Evolutionary conservation across 2,113 vertebrate species (phyloP).

Genomic region (Indri indri): DNA sequence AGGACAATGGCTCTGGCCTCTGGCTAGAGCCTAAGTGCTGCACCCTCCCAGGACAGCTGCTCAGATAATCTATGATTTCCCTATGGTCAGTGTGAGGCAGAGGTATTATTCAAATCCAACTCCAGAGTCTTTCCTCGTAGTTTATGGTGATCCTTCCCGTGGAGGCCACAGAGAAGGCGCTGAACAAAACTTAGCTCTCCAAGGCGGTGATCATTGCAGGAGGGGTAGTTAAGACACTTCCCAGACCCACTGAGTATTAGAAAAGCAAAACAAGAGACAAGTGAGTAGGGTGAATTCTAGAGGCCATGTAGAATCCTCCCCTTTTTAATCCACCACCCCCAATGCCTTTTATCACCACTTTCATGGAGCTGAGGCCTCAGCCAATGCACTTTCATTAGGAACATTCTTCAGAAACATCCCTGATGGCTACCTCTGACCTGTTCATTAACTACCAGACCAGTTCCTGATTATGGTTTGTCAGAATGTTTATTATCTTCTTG

Average conservation of each 20-base stretch:
- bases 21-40: rapidly evolving
- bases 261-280: neutral
- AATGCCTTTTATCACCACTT: conserved; percentile 3
- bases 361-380: neutral
- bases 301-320: neutral
- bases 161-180: neutral
- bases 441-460: conserved; percentile 59
- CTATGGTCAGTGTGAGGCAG: neutral
- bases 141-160: neutral
- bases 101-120: neutral
- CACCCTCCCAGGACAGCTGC: neutral
- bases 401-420: conserved; percentile 56
- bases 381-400: conserved; percentile 5
- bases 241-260: neutral
- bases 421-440: conserved; percentile 53
- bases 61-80: neutral
- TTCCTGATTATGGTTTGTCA: conserved; percentile 60
- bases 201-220: no score
- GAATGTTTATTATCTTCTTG: conserved; percentile 76
- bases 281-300: neutral
- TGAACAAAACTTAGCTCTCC: neutral
- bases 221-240: neutral
- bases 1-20: neutral
- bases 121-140: neutral
- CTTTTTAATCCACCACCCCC: neutral